These are phyloP conservation scores for Euzetes globulus DNA, from an alignment of 2,888 invertebrate genomes.

Conservation along the genomic window DNA sequence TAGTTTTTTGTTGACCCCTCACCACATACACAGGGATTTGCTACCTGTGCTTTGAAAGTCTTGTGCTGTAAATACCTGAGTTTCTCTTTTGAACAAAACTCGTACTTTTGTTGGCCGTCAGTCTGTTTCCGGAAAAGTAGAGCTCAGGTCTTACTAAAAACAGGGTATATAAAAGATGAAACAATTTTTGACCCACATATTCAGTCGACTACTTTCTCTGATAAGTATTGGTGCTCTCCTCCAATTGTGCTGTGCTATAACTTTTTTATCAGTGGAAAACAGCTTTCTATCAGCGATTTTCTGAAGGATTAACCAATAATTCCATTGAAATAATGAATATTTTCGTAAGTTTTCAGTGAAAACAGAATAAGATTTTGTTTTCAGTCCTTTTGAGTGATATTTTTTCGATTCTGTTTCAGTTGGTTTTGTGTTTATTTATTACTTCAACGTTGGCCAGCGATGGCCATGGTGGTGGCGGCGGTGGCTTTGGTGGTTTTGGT, in stretches of 20 bases:
- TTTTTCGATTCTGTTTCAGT: neutral
- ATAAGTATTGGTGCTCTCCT: neutral
- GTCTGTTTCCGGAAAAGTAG: conserved; percentile 9
- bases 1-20: conserved; percentile 3
- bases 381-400: neutral
- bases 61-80: neutral
- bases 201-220: conserved; percentile 2
- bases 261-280: neutral
- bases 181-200: conserved; percentile 3
- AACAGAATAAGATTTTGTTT: no score
- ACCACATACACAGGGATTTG: neutral
- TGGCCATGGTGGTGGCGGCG: neutral
- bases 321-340: neutral
- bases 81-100: neutral
- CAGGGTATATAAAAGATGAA: conserved; percentile 21
- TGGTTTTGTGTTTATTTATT: neutral
- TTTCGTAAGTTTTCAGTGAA: neutral
- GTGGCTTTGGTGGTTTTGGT: neutral
- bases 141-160: neutral
- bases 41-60: neutral
- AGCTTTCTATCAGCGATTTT: neutral
- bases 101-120: neutral
- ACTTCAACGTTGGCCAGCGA: neutral
- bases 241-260: neutral
- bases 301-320: neutral